Percentiles rank a stretch among this genome's conserved stretches.
These are phyloP conservation scores for Cerastoderma edule DNA, from an alignment of 2,888 invertebrate species.

Conservation along the genomic window DNA sequence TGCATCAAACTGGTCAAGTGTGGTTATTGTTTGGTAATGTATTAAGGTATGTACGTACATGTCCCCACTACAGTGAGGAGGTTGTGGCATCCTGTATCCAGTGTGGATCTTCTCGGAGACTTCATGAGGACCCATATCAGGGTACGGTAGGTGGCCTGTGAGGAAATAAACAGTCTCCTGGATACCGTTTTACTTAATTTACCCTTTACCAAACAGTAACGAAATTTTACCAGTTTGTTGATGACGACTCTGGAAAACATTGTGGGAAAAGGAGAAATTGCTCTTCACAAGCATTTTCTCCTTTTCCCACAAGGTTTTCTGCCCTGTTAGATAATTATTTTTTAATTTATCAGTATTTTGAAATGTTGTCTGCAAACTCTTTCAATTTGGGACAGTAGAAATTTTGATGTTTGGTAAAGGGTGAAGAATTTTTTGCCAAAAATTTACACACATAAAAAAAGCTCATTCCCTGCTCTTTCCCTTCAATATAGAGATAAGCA, in stretches of 20 bases:
- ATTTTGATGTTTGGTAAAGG: too few species aligned
- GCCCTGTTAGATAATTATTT: too few species aligned
- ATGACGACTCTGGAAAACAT: background rate
- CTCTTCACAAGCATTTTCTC: background rate
- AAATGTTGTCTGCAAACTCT: too few species aligned
- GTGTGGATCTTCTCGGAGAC: slow-evolving; percentile 92
- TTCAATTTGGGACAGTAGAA: too few species aligned
- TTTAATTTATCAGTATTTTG: too few species aligned
- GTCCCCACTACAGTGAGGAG: slow-evolving; percentile 96
- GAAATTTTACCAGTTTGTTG: background rate
- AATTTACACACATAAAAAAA: too few species aligned
- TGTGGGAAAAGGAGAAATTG: slow-evolving; percentile 6
- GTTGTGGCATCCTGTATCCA: slow-evolving; percentile 95
- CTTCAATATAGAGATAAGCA: too few species aligned
- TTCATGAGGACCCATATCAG: slow-evolving; percentile 95
- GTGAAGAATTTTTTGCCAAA: too few species aligned
- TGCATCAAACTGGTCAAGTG: too few species aligned
- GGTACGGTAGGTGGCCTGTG: slow-evolving; percentile 96
- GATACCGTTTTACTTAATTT: background rate
- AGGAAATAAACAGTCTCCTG: background rate
- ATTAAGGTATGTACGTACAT: slow-evolving; percentile 86
- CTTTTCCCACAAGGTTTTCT: background rate
- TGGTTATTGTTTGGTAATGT: too few species aligned
- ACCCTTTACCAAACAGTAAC: background rate
- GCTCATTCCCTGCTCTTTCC: too few species aligned